Conservation (phyloP, 1,140 invertebrate species). For the Kradibia gibbosae region DNA sequence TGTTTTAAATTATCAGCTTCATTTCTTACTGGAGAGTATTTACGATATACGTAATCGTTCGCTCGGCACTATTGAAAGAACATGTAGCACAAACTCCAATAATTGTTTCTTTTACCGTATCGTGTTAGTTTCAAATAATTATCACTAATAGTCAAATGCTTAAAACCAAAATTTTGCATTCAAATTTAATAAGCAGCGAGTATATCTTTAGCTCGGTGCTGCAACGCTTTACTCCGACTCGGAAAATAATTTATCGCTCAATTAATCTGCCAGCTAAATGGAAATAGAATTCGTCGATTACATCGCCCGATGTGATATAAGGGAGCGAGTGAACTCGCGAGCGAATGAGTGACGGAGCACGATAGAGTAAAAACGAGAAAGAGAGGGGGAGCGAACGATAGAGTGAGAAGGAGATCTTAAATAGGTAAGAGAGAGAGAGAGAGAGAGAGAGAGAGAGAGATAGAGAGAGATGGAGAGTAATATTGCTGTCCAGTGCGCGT, state of each 20-base stretch:
- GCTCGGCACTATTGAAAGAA: not conserved
- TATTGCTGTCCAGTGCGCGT: not conserved
- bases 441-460: not conserved
- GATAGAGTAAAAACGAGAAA: not conserved
- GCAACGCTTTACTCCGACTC: not conserved
- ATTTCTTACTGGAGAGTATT: not conserved
- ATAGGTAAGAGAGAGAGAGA: not conserved
- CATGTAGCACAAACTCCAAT: not conserved
- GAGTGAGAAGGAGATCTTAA: not conserved
- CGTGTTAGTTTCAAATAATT: not conserved
- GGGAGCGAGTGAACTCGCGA: not conserved
- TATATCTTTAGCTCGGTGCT: not conserved
- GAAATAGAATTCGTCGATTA: conserved; percentile 42
- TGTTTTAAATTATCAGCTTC: not conserved
- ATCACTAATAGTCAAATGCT: not conserved
- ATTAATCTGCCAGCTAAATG: conserved; percentile 39
- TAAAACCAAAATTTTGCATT: not conserved
- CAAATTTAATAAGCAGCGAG: not conserved
- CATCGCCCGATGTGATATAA: not conserved
- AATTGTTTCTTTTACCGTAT: not conserved
- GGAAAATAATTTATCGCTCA: conserved; percentile 45
- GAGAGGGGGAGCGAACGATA: not conserved
- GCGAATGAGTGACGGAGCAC: not conserved
- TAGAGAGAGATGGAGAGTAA: not conserved
- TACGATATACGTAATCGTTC: not conserved